Percentiles rank a stretch among this genome's conserved stretches.
phyloP scores from a whole-genome alignment of 2,888 invertebrate genomes.

The Drosophila nigricruria region DNA sequence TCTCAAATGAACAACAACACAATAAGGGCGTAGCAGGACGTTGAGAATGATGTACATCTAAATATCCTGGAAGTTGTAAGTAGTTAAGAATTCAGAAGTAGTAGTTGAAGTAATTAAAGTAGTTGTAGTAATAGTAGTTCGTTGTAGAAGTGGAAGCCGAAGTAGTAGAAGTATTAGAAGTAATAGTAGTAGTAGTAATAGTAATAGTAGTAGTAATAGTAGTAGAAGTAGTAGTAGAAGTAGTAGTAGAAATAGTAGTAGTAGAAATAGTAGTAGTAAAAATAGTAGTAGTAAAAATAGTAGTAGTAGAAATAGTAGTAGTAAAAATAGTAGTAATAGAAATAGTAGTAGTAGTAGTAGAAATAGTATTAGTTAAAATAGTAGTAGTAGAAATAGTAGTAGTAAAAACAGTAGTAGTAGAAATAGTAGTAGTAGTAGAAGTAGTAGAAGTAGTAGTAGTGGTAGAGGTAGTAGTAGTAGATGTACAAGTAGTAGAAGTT shows the following conservation, averaged over 20 bases:
- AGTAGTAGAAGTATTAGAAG: background rate
- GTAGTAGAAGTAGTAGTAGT: background rate
- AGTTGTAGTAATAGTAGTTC: background rate
- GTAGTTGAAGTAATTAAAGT: background rate
- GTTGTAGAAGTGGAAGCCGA: too few relatives aligned
- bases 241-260: background rate
- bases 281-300: background rate
- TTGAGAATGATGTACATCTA: background rate
- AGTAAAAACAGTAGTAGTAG: background rate
- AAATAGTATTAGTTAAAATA: background rate
- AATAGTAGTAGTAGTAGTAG: background rate
- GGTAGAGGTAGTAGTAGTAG: background rate
- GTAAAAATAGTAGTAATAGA: background rate
- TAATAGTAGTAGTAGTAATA: background rate
- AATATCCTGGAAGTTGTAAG: slow-evolving; percentile 2
- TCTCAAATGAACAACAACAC: slow-evolving; percentile 15
- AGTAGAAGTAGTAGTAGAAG: background rate
- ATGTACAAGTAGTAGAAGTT: background rate
- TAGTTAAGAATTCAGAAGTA: background rate
- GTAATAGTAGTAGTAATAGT: background rate
- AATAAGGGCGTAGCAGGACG: background rate
- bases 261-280: background rate
- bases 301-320: background rate
- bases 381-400: background rate
- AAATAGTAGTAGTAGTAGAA: background rate